A percentile compares a stretch with the other conserved stretches of the same genome.
phyloP scores from a whole-genome alignment of 2,797 vertebrate species.

The Diplodus sargus region DNA sequence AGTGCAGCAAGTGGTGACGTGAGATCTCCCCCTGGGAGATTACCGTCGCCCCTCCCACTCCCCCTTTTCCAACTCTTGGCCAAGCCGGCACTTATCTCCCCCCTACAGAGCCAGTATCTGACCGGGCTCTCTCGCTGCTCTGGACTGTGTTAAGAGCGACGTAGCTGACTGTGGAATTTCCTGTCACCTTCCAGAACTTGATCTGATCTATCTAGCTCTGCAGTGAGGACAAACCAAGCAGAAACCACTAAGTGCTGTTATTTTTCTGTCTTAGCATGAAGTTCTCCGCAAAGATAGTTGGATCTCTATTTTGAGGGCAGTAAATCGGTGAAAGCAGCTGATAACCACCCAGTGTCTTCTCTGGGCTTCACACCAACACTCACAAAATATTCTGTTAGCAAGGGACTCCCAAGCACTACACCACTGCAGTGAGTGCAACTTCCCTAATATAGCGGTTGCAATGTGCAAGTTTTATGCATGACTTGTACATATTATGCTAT shows the following conservation, averaged over 20 bases:
- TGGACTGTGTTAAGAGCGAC: constrained; percentile 73
- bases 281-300: constrained; percentile 58
- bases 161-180: constrained; percentile 78
- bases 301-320: constrained; percentile 53
- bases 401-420: background rate
- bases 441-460: constrained; percentile 11
- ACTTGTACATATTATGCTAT: background rate
- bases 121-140: constrained; percentile 59
- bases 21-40: constrained; percentile 59
- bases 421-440: constrained; percentile 9
- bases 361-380: constrained; percentile 5
- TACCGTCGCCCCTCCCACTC: background rate
- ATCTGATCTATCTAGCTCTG: constrained; percentile 62
- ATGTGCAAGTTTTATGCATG: constrained; percentile 32
- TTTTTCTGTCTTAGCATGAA: constrained; percentile 62
- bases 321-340: constrained; percentile 44
- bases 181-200: constrained; percentile 70
- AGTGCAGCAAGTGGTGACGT: constrained; percentile 92
- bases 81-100: constrained; percentile 73
- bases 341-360: constrained; percentile 13
- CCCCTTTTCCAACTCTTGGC: constrained; percentile 37
- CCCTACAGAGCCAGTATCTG: constrained; percentile 64
- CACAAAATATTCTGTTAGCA: constrained; percentile 16
- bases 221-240: constrained; percentile 61
- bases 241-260: constrained; percentile 84